Percentiles rank a stretch among this genome's conserved stretches.
Conservation (phyloP, 2,797 vertebrate genomes). For the Alexandromys oeconomus region DNA sequence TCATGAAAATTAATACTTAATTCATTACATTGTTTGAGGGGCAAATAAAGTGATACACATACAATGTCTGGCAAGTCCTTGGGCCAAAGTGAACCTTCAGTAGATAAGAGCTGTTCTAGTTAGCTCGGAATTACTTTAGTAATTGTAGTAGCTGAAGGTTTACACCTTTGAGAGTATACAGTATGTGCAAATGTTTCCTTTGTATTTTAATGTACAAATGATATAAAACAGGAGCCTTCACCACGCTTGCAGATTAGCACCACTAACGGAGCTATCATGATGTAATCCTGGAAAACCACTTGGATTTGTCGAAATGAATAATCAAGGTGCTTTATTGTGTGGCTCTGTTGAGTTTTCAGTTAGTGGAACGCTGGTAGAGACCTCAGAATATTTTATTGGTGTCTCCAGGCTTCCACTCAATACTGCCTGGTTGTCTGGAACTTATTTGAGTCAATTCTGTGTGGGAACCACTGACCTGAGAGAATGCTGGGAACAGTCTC, state of each 20-base stretch:
- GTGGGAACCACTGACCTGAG: neutral
- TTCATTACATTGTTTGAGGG: neutral
- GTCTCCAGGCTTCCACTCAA: neutral
- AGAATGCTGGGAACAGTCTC: neutral
- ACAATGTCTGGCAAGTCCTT: neutral
- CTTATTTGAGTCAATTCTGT: neutral
- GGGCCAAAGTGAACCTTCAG: conserved; percentile 26
- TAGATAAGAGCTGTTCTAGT: neutral
- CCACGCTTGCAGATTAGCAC: conserved; percentile 1
- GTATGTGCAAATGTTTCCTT: conserved; percentile 27
- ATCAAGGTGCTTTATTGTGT: neutral
- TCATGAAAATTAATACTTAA: conserved; percentile 17
- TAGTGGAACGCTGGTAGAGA: neutral
- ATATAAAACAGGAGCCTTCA: conserved; percentile 12
- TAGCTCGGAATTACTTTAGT: conserved; percentile 12
- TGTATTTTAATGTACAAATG: conserved; percentile 18
- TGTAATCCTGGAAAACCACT: conserved; percentile 45
- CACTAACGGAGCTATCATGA: neutral
- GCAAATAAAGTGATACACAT: conserved; percentile 14
- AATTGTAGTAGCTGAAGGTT: conserved; percentile 19
- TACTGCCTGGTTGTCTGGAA: neutral
- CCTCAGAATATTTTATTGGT: neutral
- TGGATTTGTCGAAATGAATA: conserved; percentile 43
- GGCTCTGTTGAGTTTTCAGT: neutral
- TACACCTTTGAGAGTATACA: conserved; percentile 42